These are phyloP conservation scores for Clunio marinus DNA, from an alignment of 2,888 invertebrate genomes.

Conservation along the genomic window DNA sequence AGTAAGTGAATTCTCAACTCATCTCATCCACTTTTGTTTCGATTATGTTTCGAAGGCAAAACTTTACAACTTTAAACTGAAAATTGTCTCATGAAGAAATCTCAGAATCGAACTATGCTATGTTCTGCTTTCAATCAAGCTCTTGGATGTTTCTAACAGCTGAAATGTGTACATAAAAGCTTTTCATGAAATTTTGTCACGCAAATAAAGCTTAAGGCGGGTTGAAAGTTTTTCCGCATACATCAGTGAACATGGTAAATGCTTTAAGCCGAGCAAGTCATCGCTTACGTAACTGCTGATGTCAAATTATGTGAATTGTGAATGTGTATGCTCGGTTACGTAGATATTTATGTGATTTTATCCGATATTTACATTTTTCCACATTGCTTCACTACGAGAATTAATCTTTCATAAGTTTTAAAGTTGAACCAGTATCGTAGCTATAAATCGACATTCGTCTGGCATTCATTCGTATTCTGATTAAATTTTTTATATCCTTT, in stretches of 20 bases:
- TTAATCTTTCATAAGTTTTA: neutral
- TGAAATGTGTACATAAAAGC: slow-evolving; percentile 12
- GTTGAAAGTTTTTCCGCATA: neutral
- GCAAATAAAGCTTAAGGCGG: neutral
- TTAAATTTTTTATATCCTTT: no score
- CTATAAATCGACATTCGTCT: neutral
- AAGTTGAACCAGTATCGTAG: neutral
- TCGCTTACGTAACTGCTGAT: neutral
- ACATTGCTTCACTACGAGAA: no score
- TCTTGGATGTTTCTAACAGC: no score
- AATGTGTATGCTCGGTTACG: neutral
- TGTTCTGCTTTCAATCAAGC: no score
- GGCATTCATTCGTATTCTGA: neutral
- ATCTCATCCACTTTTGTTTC: no score
- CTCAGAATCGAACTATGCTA: no score
- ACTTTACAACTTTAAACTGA: no score
- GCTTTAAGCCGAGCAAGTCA: neutral
- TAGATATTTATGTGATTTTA: neutral
- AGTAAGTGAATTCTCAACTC: no score
- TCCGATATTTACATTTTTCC: neutral
- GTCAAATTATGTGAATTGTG: neutral
- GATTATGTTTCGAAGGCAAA: no score
- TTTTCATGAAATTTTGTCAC: slow-evolving; percentile 16
- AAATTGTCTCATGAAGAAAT: no score
- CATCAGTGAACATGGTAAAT: neutral